phyloP scores from a whole-genome alignment of 2,113 vertebrate species.

The Tricholaema leucomelas region DNA sequence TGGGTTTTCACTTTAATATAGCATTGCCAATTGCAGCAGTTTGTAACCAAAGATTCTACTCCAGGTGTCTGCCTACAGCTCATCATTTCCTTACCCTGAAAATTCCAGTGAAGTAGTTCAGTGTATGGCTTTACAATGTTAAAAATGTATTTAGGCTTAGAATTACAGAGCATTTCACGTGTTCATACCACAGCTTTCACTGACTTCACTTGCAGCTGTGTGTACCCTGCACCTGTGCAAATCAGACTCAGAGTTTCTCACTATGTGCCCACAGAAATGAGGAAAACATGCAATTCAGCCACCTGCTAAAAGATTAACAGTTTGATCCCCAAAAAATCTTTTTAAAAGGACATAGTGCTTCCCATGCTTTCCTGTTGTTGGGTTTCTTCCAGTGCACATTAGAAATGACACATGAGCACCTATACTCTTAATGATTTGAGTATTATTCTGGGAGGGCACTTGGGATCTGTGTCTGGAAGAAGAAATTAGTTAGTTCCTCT shows the following conservation, averaged over 20 bases:
- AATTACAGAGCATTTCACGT: slow-evolving; percentile 11
- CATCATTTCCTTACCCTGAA: neutral
- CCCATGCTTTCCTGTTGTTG: neutral
- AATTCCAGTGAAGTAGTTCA: neutral
- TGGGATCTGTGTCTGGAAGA: neutral
- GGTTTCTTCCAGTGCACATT: neutral
- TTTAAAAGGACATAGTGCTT: neutral
- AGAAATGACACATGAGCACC: neutral
- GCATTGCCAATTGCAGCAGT: neutral
- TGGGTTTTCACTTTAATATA: neutral
- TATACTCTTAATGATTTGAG: neutral
- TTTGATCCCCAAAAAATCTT: neutral
- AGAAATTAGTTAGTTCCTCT: neutral
- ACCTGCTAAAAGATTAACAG: slow-evolving; percentile 39
- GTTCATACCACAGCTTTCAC: slow-evolving; percentile 12
- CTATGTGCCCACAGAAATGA: neutral
- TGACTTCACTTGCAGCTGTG: slow-evolving; percentile 48
- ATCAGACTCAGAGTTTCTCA: slow-evolving; percentile 18
- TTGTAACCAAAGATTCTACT: neutral
- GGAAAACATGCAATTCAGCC: neutral
- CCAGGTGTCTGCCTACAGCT: neutral
- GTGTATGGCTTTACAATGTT: neutral
- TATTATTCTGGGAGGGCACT: neutral
- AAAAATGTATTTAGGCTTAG: neutral
- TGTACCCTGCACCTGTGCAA: slow-evolving; percentile 55